Percentiles rank a stretch among this genome's conserved stretches.
phyloP scores from a whole-genome alignment of 2,888 invertebrate genomes.

The Dicycla oo region DNA sequence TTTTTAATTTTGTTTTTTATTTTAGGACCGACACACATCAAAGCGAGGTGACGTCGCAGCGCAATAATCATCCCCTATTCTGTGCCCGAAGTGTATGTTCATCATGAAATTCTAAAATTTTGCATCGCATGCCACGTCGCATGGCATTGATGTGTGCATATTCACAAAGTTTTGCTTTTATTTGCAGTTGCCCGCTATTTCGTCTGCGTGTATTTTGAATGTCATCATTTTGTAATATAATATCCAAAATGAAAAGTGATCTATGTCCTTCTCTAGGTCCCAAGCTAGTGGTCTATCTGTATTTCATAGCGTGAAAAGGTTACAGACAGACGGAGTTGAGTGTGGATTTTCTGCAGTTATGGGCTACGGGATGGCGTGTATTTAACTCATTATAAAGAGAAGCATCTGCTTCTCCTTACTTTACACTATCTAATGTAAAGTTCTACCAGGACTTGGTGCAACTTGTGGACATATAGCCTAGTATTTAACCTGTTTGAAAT shows the following conservation, averaged over 20 bases:
- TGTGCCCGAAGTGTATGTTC: not conserved
- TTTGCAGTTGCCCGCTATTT: too few relatives aligned
- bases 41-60: not conserved
- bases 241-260: not conserved
- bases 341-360: not conserved
- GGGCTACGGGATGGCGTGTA: not conserved
- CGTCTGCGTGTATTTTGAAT: not conserved
- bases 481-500: constrained; percentile 4
- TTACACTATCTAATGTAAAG: not conserved
- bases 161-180: too few relatives aligned
- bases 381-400: not conserved
- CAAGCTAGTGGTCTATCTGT: too few relatives aligned
- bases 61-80: not conserved
- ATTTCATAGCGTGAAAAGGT: not conserved
- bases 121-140: not conserved
- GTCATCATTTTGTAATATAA: not conserved
- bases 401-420: too few relatives aligned
- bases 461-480: not conserved
- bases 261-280: not conserved
- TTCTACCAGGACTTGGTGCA: not conserved
- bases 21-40: not conserved
- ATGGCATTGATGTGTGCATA: not conserved
- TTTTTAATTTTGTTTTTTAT: too few relatives aligned
- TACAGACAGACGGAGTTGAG: not conserved
- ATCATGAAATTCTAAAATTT: not conserved